phyloP scores from a whole-genome alignment of 2,797 vertebrate genomes.

The Melanotaenia maccullochi region DNA sequence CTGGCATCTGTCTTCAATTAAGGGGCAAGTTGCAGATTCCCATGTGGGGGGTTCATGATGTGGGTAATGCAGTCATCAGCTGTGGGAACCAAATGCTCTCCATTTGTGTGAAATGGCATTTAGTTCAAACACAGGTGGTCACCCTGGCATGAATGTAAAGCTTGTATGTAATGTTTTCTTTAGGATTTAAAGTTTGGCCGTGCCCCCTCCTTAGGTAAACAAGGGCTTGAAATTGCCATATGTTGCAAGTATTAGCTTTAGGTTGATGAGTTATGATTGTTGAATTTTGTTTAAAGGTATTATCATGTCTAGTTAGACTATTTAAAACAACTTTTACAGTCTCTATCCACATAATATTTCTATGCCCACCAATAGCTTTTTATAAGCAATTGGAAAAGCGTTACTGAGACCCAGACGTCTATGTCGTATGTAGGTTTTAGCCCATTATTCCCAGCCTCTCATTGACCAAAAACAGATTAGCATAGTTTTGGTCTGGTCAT shows the following conservation, averaged over 20 bases:
- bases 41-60: conserved; percentile 73
- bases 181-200: conserved; percentile 44
- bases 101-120: conserved; percentile 71
- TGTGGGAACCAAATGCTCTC: conserved; percentile 82
- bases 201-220: conserved; percentile 55
- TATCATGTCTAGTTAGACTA: neutral
- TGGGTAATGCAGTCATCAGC: conserved; percentile 79
- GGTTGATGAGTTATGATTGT: conserved; percentile 41
- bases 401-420: conserved; percentile 24
- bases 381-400: conserved; percentile 21
- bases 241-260: conserved; percentile 52
- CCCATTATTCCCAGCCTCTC: conserved; percentile 38
- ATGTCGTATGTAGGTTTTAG: conserved; percentile 32
- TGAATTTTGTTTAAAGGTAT: conserved; percentile 43
- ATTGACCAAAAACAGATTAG: conserved; percentile 60
- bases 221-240: conserved; percentile 53
- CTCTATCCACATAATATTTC: conserved; percentile 10
- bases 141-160: conserved; percentile 58
- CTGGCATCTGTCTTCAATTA: conserved; percentile 81
- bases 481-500: conserved; percentile 54
- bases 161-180: conserved; percentile 63
- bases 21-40: conserved; percentile 64
- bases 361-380: conserved; percentile 1
- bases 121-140: conserved; percentile 73
- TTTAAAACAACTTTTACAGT: conserved; percentile 13